Base-by-base conservation (phyloP, 2,888 invertebrate genomes). In the Drosophila neotestacea region DNA sequence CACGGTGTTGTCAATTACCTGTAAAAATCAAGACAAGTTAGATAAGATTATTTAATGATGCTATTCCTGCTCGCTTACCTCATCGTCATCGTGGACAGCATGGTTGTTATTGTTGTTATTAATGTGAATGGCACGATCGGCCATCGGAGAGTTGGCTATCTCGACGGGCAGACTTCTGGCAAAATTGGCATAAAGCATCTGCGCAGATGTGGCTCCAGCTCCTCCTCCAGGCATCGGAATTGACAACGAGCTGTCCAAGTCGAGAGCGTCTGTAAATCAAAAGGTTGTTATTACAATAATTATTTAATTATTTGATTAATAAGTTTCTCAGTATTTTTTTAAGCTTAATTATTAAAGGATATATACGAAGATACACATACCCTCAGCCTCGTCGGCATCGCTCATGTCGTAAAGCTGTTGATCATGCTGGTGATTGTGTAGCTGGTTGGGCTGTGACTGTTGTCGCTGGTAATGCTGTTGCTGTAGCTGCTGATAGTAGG, bases 101-200 rank as follows among this genome's bases (percentile, higher is more conserved):
- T 72, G 65, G 9, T 67, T 78, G 36, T 30, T 42, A 9, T 42
- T 30, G 41, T 72, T 70, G 47, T 81, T 83, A 50, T 74, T 81
- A 22, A 70, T 81, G 56, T 48, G 42, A n/a, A 66, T 83, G 54
- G 47, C 73, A 30, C 91, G 87, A 59, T 79, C 90, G 34, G 72
- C 81, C 78, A 78, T 56, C 60, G 88, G 93, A 11, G 91, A 90
- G 63, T 91, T 92, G 59, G 96, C 96, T 92, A 97, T 95, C 91
- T 95, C 95, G 90, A 97, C 95, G 41, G 97, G 97, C 88, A 97
- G 93, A 75, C 96, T 96, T 91, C 95, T 95, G 46, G 96, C 97
- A 77, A 96, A 91, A 76, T 88, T 91, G 46, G 74, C 66, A 52
- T 36, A 74, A 11, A 38, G 34, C 39, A 61, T 46, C 54, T 87